Conservation (phyloP, 1,140 invertebrate genomes). For the Tetramorium simillimum region DNA sequence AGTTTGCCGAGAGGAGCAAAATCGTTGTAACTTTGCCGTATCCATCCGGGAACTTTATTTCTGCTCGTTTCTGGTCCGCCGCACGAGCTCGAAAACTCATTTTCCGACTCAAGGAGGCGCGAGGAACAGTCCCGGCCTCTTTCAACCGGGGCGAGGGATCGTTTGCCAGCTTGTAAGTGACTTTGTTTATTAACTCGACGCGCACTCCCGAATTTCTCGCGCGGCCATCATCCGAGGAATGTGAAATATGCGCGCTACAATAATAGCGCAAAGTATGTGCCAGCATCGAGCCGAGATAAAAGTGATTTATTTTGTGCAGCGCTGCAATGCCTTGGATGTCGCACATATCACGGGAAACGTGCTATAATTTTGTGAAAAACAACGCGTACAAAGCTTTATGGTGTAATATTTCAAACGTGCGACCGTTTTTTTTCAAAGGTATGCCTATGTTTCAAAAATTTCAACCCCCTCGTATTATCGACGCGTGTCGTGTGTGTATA, state of each 20-base stretch:
- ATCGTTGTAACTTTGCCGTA: constrained; percentile 36
- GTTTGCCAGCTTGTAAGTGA: constrained; percentile 8
- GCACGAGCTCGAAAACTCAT: constrained; percentile 51
- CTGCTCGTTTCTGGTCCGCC: constrained; percentile 33
- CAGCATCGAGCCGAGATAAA: constrained; percentile 26
- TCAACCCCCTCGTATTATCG: neutral
- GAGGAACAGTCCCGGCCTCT: constrained; percentile 1
- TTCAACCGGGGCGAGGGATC: neutral
- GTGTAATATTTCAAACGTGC: neutral
- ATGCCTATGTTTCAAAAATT: neutral
- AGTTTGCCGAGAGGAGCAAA: constrained; percentile 29
- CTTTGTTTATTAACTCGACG: constrained; percentile 44
- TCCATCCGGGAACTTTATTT: constrained; percentile 36
- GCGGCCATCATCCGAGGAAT: constrained; percentile 4
- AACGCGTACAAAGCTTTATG: neutral
- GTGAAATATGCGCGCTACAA: neutral
- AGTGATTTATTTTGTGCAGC: constrained; percentile 31
- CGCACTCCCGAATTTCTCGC: constrained; percentile 2
- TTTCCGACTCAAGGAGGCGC: constrained; percentile 57
- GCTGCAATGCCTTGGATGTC: neutral
- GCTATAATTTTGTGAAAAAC: constrained; percentile 5
- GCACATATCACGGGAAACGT: neutral
- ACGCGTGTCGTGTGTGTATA: too few relatives aligned
- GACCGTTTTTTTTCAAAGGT: neutral
- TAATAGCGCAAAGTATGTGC: constrained; percentile 17